Conservation (phyloP, 2,888 invertebrate genomes). For the Mesopsocus fuscifrons region DNA sequence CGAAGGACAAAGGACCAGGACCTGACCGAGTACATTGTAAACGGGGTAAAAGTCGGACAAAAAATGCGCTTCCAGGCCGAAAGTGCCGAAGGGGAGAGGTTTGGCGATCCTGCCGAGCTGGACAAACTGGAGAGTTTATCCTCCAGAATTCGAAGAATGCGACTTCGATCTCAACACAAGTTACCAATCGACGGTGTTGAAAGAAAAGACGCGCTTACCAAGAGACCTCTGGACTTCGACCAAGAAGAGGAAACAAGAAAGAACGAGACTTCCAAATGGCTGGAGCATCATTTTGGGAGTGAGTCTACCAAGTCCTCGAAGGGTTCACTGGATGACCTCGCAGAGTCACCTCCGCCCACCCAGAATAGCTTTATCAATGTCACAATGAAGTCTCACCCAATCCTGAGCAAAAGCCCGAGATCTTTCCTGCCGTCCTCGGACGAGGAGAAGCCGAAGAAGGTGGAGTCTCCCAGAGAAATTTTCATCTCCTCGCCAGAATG, state of each 20-base stretch:
- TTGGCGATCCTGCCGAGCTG: conserved; percentile 33
- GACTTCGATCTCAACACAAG: conserved; percentile 20
- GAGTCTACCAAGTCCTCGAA: conserved; percentile 55
- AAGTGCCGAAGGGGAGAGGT: conserved; percentile 59
- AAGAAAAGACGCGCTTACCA: conserved; percentile 63
- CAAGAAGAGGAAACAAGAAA: conserved; percentile 78
- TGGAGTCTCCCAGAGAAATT: conserved; percentile 3
- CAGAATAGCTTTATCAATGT: conserved; percentile 60
- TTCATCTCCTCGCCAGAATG: conserved; percentile 8
- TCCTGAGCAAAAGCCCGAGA: conserved; percentile 12
- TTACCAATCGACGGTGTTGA: conserved; percentile 24
- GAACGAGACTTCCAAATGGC: conserved; percentile 78
- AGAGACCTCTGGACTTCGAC: conserved; percentile 65
- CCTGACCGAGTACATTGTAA: conserved; percentile 63
- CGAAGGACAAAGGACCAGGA: conserved; percentile 61
- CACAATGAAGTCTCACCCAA: conserved; percentile 47
- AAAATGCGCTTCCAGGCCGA: conserved; percentile 57
- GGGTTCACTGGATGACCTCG: conserved; percentile 35
- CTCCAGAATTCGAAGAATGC: conserved; percentile 48
- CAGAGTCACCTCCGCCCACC: conserved; percentile 20
- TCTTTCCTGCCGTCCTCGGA: conserved; percentile 8
- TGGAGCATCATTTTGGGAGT: conserved; percentile 78
- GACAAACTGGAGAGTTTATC: conserved; percentile 63
- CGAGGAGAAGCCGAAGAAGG: conserved; percentile 4
- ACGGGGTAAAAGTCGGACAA: conserved; percentile 60